Evolutionary conservation across 1,140 invertebrate species (phyloP).

Genomic region (Coelopa frigida): DNA sequence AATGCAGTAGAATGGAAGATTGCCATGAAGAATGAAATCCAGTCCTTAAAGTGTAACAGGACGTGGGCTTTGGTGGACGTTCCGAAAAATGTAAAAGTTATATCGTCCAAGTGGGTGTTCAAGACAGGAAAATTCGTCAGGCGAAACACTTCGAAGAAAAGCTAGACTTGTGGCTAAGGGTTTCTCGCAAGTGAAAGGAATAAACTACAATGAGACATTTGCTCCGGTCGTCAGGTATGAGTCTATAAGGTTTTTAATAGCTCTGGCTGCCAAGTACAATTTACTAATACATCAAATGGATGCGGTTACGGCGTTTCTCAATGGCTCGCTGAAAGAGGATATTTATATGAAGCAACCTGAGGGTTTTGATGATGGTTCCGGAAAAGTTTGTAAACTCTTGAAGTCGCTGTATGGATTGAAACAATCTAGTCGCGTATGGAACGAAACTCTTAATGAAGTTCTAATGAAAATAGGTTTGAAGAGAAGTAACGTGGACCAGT

Average conservation of each 20-base stretch:
- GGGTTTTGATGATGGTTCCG: slow-evolving; percentile 14
- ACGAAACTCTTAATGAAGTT: slow-evolving; percentile 18
- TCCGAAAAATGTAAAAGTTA: slow-evolving; percentile 5
- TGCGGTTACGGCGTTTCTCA: slow-evolving; percentile 9
- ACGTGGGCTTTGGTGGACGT: too few species aligned
- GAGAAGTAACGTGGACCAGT: slow-evolving; percentile 15
- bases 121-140: slow-evolving; percentile 21
- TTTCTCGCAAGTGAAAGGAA: slow-evolving; percentile 23
- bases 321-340: slow-evolving; percentile 8
- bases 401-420: slow-evolving; percentile 29
- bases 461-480: slow-evolving; percentile 14
- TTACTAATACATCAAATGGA: slow-evolving; percentile 11
- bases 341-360: slow-evolving; percentile 34
- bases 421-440: slow-evolving; percentile 26
- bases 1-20: neutral
- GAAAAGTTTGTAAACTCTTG: slow-evolving; percentile 19
- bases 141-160: slow-evolving; percentile 26
- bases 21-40: too few species aligned
- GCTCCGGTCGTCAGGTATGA: slow-evolving; percentile 30
- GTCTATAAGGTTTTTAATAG: slow-evolving; percentile 25
- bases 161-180: slow-evolving; percentile 40
- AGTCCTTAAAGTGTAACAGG: too few species aligned
- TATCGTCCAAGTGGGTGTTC: slow-evolving; percentile 16
- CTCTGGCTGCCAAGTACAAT: slow-evolving; percentile 16
- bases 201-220: slow-evolving; percentile 40